These are phyloP conservation scores for Atherinomorus stipes DNA, from an alignment of 2,113 vertebrate genomes.

Conservation along the genomic window DNA sequence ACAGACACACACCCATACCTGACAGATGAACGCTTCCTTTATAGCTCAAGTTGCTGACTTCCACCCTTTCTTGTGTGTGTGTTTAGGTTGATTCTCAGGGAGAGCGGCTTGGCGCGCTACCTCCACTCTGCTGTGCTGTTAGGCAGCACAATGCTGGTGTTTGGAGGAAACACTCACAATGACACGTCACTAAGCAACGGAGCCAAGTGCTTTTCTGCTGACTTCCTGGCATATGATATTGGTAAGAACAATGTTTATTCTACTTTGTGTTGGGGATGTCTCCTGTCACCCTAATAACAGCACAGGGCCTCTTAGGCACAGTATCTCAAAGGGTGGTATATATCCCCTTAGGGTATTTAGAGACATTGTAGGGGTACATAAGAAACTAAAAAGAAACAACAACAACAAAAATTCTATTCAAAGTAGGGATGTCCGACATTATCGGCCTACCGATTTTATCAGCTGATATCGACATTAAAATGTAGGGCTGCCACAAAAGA, in stretches of 20 bases:
- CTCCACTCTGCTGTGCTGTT: slow-evolving; percentile 90
- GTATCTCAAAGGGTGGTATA: too few relatives aligned
- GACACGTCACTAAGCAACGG: slow-evolving; percentile 95
- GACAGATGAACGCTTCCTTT: slow-evolving; percentile 25
- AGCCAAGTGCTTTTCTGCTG: slow-evolving; percentile 92
- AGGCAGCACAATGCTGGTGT: slow-evolving; percentile 90
- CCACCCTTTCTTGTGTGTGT: slow-evolving; percentile 21
- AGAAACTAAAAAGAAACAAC: too few relatives aligned
- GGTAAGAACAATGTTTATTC: slow-evolving; percentile 78
- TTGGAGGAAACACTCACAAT: slow-evolving; percentile 95
- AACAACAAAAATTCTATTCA: too few relatives aligned
- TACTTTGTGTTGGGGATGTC: neutral
- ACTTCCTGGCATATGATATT: slow-evolving; percentile 92
- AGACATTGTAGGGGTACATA: too few relatives aligned
- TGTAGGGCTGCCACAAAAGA: too few relatives aligned
- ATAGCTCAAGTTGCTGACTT: slow-evolving; percentile 1
- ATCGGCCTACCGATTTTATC: too few relatives aligned
- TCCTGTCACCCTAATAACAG: neutral
- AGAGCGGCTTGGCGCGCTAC: slow-evolving; percentile 89
- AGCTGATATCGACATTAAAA: too few relatives aligned
- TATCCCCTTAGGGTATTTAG: too few relatives aligned
- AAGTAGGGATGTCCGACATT: too few relatives aligned
- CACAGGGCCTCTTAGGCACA: too few relatives aligned
- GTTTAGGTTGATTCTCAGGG: slow-evolving; percentile 89
- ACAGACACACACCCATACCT: slow-evolving; percentile 1